Base-by-base conservation (phyloP, 2,797 vertebrate species). In the Harpagifer antarcticus region DNA sequence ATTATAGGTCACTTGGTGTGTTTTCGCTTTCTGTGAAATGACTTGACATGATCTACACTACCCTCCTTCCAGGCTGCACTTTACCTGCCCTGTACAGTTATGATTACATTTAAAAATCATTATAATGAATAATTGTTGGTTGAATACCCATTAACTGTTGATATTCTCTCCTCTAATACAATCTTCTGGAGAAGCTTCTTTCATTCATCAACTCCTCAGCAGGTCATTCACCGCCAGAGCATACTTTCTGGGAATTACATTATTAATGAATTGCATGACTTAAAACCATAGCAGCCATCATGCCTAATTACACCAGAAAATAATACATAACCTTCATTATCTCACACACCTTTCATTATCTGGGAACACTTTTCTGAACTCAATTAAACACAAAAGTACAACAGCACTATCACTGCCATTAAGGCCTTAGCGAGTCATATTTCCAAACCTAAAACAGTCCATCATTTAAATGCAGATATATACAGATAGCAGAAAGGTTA, bases 321-420 rank as follows among this genome's bases (percentile, higher is more conserved):
- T 77, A 85, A 81, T 52, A 47, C 67, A 65, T 76, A 60, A 76
- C 67, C 72, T 81, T 84, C 67, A 80, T 90, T 81, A 82, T 85
- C 78, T 68, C 70, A 33, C 37, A 37, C 63, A 77, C 78, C 64
- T 85, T 85, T 81, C 72, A 88, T 85, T 82, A 88, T 89, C 88
- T 86, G 44, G 13, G 50, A 47, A 79, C 84, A 33, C 76, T 72
- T 78, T 84, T 78, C 74, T 80, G 73, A 84, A 83, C 82, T 78
- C 80, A 87, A 86, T 90, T 84, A 89, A 81, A 77, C 47, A 62
- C 53, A 67, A 72, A 78, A 81, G 58, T 72, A 55, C 58, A 67
- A 31, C 52, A 10, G n/a, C 0, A 10, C 60, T 66, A 64, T 72
- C 68, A 13, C 33, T 48, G 62, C 57, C 73, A 55, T 75, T 83